Evolutionary conservation across 2,888 invertebrate species (phyloP), one percentile per base, ranked within the genome.

Genomic region (Philopedon plagiatum): DNA sequence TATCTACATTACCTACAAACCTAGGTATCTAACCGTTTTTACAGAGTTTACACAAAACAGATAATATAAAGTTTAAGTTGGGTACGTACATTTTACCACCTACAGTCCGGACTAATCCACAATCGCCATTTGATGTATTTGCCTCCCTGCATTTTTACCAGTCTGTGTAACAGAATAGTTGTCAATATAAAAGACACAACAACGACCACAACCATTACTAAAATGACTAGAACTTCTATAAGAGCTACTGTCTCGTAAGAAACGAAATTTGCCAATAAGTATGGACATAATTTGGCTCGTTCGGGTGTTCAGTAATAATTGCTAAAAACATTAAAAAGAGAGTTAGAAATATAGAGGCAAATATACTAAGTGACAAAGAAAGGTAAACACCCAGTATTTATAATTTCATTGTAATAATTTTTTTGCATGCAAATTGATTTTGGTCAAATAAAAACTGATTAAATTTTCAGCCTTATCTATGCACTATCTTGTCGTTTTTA

Each of bases 171-270:
- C n/a, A 56, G 1, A 11, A 23, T 3, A 1, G 21, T 9, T 3
- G 65, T 56, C n/a, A 39, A 13, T 2, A 65, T 65, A 19, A 65
- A 65, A 3, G 26, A 56, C 5, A 39, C 23, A 13, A 54, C 21
- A 11, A 65, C 65, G 18, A 56, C 29, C 11, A 41, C 44, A 15
- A 44, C 26, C 65, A 65, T 65, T 5, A 56, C n/a, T 5, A 56
- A 18, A 29, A 65, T 56, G n/a, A 57, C 15, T 8, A 65, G n/a
- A 9, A 7, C 19, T 56, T 65, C 65, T 23, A 41, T 9, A n/a
- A 34, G 18, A 41, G 44, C 26, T 1, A 64, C 13, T 54, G 15
- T 18, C 0, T 39, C 13, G n/a, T 21, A 21, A n/a, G 7, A 29
- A 5, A 11, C 1, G 23, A 64, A 54, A 4, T 15, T n/a, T 9